These are phyloP conservation scores for Magallana angulata DNA, from an alignment of 1,140 invertebrate species.

Conservation along the genomic window DNA sequence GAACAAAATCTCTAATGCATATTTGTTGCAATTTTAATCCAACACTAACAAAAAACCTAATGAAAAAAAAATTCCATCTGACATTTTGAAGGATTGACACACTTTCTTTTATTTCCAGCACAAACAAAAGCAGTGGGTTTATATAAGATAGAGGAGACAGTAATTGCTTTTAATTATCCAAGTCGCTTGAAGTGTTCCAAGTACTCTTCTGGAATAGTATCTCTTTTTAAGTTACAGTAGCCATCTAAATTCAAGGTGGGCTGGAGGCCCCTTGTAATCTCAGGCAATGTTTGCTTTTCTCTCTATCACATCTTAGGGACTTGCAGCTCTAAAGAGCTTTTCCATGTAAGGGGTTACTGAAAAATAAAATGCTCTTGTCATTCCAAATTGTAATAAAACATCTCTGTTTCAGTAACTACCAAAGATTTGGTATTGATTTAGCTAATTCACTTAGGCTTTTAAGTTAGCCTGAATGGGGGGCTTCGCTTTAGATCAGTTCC, in stretches of 20 bases:
- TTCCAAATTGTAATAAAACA: slow-evolving; percentile 37
- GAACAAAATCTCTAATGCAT: too few species aligned
- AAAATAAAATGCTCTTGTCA: slow-evolving; percentile 36
- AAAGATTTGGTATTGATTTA: slow-evolving; percentile 37
- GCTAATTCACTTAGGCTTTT: slow-evolving; percentile 36
- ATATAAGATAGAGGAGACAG: slow-evolving; percentile 1
- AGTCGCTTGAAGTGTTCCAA: slow-evolving; percentile 10
- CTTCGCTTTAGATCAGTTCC: neutral
- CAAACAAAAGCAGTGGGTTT: neutral
- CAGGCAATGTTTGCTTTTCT: neutral
- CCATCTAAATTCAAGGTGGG: neutral
- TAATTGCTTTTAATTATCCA: slow-evolving; percentile 6
- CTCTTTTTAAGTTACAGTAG: neutral
- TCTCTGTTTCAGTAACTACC: slow-evolving; percentile 21
- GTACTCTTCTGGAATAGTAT: neutral
- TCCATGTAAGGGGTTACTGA: slow-evolving; percentile 28
- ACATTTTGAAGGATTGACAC: neutral
- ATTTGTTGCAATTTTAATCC: too few species aligned
- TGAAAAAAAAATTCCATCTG: neutral
- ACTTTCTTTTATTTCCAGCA: neutral
- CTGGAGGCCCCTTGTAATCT: neutral
- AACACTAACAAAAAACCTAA: too few species aligned
- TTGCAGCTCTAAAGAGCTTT: slow-evolving; percentile 26
- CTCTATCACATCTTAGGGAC: slow-evolving; percentile 13
- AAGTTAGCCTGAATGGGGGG: neutral